Evolutionary conservation across 2,888 invertebrate species (phyloP).

Genomic region (Diachrysia chrysitis): DNA sequence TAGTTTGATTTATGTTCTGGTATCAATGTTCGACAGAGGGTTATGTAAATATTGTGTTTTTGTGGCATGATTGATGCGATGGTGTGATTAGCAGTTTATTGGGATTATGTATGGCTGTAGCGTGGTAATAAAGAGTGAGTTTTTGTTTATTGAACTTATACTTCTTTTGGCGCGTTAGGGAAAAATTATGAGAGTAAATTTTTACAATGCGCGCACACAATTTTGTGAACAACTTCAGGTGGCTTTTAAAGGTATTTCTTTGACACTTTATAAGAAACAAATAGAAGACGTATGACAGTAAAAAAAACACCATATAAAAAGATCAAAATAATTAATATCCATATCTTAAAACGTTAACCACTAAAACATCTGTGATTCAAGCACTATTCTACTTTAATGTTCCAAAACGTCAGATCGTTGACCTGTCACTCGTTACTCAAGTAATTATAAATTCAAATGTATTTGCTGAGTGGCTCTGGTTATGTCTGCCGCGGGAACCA

Average conservation of each 20-base stretch:
- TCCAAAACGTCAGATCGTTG: conserved; percentile 10
- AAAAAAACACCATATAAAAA: too few species aligned
- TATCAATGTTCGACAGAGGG: conserved; percentile 36
- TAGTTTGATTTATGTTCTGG: conserved; percentile 44
- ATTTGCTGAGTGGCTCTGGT: conserved; percentile 33
- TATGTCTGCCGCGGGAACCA: conserved; percentile 30
- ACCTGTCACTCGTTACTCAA: conserved; percentile 21
- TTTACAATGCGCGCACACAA: too few species aligned
- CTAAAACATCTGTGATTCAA: too few species aligned
- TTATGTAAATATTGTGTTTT: conserved; percentile 29
- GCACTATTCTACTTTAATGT: background rate
- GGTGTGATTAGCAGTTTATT: conserved; percentile 47
- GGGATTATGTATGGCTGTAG: conserved; percentile 33
- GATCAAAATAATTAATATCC: too few species aligned
- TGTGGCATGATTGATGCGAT: conserved; percentile 48
- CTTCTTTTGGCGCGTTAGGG: too few species aligned
- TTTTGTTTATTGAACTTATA: too few species aligned
- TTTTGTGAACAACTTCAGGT: too few species aligned
- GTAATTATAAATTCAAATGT: conserved; percentile 51
- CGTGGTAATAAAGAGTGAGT: conserved; percentile 26
- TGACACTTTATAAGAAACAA: too few species aligned
- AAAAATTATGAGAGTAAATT: too few species aligned
- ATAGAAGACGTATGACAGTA: too few species aligned
- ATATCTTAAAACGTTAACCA: too few species aligned
- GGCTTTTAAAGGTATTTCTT: too few species aligned